phyloP scores from a whole-genome alignment of 2,113 vertebrate species.

The Coracopsis vasa region DNA sequence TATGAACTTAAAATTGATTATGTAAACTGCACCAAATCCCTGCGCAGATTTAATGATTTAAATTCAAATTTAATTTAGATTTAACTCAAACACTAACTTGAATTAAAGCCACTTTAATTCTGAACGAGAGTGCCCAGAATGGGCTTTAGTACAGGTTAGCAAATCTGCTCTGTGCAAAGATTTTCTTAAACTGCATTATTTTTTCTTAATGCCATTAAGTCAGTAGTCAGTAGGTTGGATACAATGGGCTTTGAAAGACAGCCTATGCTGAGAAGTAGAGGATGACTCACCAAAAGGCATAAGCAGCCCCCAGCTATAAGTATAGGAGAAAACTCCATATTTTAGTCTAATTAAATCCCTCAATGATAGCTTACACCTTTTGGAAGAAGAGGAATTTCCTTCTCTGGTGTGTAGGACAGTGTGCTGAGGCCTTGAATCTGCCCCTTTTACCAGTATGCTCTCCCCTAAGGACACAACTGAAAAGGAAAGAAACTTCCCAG shows the following conservation, averaged over 20 bases:
- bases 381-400: not conserved
- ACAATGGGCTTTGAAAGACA: not conserved
- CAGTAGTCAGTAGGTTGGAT: not conserved
- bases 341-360: not conserved
- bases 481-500: not conserved
- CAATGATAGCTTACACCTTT: not conserved
- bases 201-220: slow-evolving; percentile 26
- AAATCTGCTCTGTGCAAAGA: slow-evolving; percentile 34
- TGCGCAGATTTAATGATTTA: slow-evolving; percentile 59
- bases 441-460: not conserved
- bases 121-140: slow-evolving; percentile 25
- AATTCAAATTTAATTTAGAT: slow-evolving; percentile 71
- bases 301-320: not conserved
- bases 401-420: not conserved
- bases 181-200: slow-evolving; percentile 7
- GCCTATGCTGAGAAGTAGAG: not conserved
- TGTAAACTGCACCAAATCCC: slow-evolving; percentile 62
- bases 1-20: slow-evolving; percentile 69
- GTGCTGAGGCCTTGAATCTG: not conserved
- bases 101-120: slow-evolving; percentile 63
- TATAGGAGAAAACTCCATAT: not conserved
- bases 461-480: not conserved
- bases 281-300: slow-evolving; percentile 17
- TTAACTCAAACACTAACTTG: slow-evolving; percentile 62
- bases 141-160: slow-evolving; percentile 28